These are phyloP conservation scores for Raja brachyura DNA, from an alignment of 2,113 vertebrate species.

Conservation along the genomic window DNA sequence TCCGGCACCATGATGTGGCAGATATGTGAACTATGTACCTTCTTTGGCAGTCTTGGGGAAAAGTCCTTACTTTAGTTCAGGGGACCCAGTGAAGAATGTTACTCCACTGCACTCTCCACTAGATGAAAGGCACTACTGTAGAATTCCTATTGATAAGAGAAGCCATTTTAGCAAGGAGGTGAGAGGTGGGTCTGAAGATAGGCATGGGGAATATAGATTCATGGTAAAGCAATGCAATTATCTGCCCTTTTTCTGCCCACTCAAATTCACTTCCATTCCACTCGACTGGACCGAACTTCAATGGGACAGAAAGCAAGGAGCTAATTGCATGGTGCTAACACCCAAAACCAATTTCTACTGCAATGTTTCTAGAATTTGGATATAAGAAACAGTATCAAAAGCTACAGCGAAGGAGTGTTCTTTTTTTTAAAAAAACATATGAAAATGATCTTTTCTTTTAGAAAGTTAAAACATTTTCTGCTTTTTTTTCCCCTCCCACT, in stretches of 20 bases:
- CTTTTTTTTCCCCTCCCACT: not conserved
- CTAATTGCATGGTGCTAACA: not conserved
- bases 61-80: not conserved
- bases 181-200: not conserved
- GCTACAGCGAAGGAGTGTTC: not conserved
- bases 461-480: not conserved
- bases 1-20: not conserved
- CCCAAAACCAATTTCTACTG: not conserved
- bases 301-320: not conserved
- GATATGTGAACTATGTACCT: not conserved
- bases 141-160: not conserved
- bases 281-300: not conserved
- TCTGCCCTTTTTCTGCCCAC: not conserved
- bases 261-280: not conserved
- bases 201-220: not conserved
- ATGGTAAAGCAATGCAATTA: not conserved
- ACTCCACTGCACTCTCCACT: not conserved
- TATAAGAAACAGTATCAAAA: not conserved
- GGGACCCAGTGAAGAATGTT: not conserved
- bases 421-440: not conserved
- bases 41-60: not conserved
- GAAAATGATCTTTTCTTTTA: not conserved
- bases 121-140: not conserved
- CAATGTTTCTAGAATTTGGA: not conserved
- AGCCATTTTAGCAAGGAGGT: not conserved